These are phyloP conservation scores for Hyperoodon ampullatus DNA, from an alignment of 2,113 vertebrate species.

Conservation along the genomic window DNA sequence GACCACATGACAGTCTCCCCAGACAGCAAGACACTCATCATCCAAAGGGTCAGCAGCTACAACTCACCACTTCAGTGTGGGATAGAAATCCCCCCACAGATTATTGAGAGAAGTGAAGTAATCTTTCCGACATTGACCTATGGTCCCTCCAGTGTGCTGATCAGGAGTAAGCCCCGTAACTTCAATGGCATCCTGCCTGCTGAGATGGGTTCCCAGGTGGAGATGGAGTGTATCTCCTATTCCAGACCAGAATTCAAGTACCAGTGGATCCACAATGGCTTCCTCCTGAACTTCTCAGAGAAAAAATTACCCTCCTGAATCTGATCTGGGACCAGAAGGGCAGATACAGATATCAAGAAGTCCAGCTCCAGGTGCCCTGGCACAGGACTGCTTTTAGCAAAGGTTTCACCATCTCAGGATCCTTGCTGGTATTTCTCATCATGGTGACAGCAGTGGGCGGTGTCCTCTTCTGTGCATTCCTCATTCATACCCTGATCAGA, in stretches of 20 bases:
- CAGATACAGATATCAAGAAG: background rate
- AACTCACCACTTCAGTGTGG: background rate
- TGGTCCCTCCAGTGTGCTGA: background rate
- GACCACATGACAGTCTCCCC: background rate
- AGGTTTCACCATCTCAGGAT: background rate
- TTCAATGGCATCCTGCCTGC: background rate
- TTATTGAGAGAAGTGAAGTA: accelerated
- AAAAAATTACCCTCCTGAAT: background rate
- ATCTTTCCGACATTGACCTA: background rate
- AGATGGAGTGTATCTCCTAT: background rate
- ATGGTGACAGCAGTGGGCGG: background rate
- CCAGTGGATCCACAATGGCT: background rate
- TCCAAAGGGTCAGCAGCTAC: background rate
- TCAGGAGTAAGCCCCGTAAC: accelerated
- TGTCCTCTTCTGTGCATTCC: background rate
- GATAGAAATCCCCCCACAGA: background rate
- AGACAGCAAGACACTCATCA: background rate
- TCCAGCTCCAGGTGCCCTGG: background rate
- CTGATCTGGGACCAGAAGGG: slow-evolving; percentile 37
- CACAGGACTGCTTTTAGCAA: no score
- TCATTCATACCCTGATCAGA: background rate
- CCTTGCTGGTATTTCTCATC: background rate
- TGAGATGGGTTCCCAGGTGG: background rate
- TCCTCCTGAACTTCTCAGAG: background rate
- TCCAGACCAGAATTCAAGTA: background rate